Base-by-base conservation (phyloP, 2,888 invertebrate species). In the Caenorhabditis afra region DNA sequence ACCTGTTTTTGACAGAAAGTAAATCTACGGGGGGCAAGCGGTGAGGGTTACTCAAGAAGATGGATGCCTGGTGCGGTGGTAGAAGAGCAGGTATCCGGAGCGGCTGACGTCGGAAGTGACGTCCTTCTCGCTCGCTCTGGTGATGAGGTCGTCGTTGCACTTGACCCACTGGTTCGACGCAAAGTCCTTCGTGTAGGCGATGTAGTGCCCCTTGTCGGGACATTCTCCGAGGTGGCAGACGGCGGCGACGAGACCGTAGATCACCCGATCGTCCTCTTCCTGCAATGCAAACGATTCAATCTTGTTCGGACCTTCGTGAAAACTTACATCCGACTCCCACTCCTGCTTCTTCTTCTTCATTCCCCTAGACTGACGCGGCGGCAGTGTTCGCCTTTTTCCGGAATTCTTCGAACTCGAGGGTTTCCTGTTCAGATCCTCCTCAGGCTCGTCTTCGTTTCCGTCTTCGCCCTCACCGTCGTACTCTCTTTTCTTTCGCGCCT, bases 141-240 rank as follows among this genome's bases (percentile, higher is more conserved):
- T 29, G 4, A 58, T 16, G 23, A 1, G 7, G 1, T 29, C 29
- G 29, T 29, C 29, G 29, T 29, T 29, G 39, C 71, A 71, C 16
- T 20, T 39, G 1, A n/a, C 5, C 71, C 71, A 71, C 11, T 16
- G 11, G 1, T 29, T 20, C 0, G 35, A 44, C 14, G 20, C 18
- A 1, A 22, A 12, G 35, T 52, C 58, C 20, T 41, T 64, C 5
- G 49, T 64, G 50, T 55, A 64, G 0, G 73, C 73, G 8, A 73
- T 35, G 35, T 73, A 73, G 52, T 73, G 73, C n/a, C 73, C 73
- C n/a, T n/a, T 50, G 10, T 58, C 20, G 3, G 64, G 50, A 1
- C 47, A 50, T 0, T 35, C 50, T 37, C 73, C 73, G 11, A 35
- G 0, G 23, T 73, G 73, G 39, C 73, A 73, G 16, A 73, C 22